Evolutionary conservation across 2,888 invertebrate species (phyloP).

Genomic region (Pelosia muscerda): DNA sequence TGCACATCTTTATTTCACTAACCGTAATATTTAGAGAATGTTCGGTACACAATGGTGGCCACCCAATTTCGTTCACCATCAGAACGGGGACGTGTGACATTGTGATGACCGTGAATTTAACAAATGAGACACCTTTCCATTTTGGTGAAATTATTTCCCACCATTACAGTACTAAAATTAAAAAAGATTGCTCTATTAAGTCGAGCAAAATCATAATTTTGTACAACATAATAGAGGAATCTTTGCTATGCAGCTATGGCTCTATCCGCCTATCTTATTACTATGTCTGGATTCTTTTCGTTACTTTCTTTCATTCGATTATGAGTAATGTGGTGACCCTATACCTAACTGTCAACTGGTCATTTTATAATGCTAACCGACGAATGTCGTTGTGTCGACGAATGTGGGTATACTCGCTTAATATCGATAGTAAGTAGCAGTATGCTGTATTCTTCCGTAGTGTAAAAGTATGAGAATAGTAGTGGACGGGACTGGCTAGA

Average conservation of each 20-base stretch:
- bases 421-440: neutral
- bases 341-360: neutral
- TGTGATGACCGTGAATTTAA: conserved; percentile 19
- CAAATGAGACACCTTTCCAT: conserved; percentile 30
- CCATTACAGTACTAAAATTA: conserved; percentile 26
- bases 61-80: neutral
- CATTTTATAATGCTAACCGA: neutral
- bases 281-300: neutral
- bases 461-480: too few species aligned
- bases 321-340: neutral
- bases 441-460: neutral
- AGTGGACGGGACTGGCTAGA: too few species aligned
- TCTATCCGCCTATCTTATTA: conserved; percentile 13
- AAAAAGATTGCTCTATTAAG: conserved; percentile 20
- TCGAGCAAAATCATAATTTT: conserved; percentile 24
- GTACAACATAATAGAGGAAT: too few species aligned
- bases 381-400: neutral
- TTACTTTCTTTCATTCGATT: neutral
- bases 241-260: too few species aligned
- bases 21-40: conserved; percentile 7
- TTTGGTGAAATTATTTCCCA: conserved; percentile 42
- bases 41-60: conserved; percentile 20
- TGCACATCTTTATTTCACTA: neutral
- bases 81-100: conserved; percentile 35
- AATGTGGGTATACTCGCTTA: neutral